Base-by-base conservation (phyloP, 2,888 invertebrate genomes). In the Epirrhoe alternata region DNA sequence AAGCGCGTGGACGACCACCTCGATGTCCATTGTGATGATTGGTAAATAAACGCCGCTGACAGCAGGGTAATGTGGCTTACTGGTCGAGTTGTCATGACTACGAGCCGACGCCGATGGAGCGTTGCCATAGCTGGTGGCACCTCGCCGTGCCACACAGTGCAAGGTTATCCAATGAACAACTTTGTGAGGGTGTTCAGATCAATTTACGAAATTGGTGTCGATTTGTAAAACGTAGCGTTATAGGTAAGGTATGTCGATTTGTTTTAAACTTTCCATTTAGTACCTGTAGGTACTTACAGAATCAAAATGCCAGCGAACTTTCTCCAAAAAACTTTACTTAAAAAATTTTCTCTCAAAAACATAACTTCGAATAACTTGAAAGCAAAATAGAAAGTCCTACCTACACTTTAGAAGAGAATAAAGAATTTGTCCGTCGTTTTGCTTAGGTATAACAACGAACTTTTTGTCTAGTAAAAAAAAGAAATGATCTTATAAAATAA, bases 41-140 rank as follows among this genome's bases (percentile, higher is more conserved):
- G 81, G 86, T 88, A 88, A 88, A 87, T 87, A 88, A 85, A 87
- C 82, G 80, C 67, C 80, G 78, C 68, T 80, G 81, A 83, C 80
- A 79, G 38, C 38, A 42, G 75, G 72, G 71, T 75, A 75, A 71
- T 78, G 80, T 77, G 73, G 78, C 75, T 63, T 72, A 73, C 71
- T 72, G 16, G 73, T 68, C 69, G 66, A 61, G 86, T 90, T 74
- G 71, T 79, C 85, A 90, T 90, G 85, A 80, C 76, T 74, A 89
- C 90, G 63, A 67, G 75, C 71, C 75, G 86, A 86, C 87, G 89
- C 86, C 74, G 61, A 50, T 59, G 50, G 52, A 60, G 64, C 73
- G 85, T 87, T 83, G 79, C 85, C 80, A 84, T 81, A 78, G 81
- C 63, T 58, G 71, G 50, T 17, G 51, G 65, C 53, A 30, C 49